Percentiles rank a stretch among this genome's conserved stretches.
These are phyloP conservation scores for Drosophila yooni DNA, from an alignment of 2,888 invertebrate genomes.

Conservation along the genomic window DNA sequence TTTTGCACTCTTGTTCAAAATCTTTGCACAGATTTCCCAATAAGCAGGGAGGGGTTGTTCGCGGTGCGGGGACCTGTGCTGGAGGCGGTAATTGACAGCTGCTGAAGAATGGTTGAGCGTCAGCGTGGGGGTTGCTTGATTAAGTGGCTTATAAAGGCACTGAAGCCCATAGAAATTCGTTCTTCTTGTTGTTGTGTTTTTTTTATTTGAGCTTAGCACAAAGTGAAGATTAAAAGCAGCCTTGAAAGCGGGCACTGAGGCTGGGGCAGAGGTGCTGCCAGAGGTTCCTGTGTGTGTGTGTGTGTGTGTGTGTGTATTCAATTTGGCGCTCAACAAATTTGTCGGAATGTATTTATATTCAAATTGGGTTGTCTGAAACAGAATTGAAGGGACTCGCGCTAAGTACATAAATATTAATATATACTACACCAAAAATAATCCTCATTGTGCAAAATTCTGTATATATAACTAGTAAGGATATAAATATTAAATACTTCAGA, in stretches of 20 bases:
- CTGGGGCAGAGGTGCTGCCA: neutral
- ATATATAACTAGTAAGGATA: neutral
- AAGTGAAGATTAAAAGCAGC: slow-evolving; percentile 50
- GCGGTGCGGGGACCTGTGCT: neutral
- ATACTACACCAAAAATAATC: neutral
- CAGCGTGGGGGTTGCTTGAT: slow-evolving; percentile 40
- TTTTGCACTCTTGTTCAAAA: slow-evolving; percentile 52
- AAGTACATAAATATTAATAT: slow-evolving; percentile 4
- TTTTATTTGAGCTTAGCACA: slow-evolving; percentile 39
- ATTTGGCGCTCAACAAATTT: slow-evolving; percentile 30
- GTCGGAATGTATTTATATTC: slow-evolving; percentile 23
- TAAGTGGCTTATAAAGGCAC: slow-evolving; percentile 59
- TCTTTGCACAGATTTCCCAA: slow-evolving; percentile 59
- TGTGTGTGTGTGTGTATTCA: slow-evolving; percentile 6
- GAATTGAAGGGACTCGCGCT: neutral
- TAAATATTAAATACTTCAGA: neutral
- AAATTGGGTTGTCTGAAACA: slow-evolving; percentile 11
- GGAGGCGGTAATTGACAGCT: slow-evolving; percentile 58
- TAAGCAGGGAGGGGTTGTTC: neutral
- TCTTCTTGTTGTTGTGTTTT: slow-evolving; percentile 6
- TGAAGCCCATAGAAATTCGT: slow-evolving; percentile 34
- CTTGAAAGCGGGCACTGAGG: neutral
- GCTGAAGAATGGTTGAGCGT: slow-evolving; percentile 29
- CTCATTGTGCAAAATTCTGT: neutral
- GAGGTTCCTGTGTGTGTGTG: neutral